These are phyloP conservation scores for Parasteatoda tepidariorum DNA, from an alignment of 1,140 invertebrate genomes.

Conservation along the genomic window DNA sequence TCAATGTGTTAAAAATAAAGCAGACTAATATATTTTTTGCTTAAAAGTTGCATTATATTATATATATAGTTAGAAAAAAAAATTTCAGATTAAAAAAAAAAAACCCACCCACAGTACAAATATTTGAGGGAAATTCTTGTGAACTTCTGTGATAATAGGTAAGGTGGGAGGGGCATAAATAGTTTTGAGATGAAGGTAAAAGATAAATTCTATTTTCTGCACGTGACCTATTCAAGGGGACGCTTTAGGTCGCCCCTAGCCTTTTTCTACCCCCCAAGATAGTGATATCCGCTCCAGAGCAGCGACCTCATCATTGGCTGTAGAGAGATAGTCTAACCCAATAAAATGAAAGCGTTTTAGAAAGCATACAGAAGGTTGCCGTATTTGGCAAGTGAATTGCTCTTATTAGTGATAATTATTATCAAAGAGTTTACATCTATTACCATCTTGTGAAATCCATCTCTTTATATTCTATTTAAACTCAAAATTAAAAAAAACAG, in stretches of 20 bases:
- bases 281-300: neutral
- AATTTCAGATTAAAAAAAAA: neutral
- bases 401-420: neutral
- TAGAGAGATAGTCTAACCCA: constrained; percentile 7
- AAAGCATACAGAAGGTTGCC: neutral
- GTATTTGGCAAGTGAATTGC: constrained; percentile 12
- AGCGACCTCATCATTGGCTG: constrained; percentile 39
- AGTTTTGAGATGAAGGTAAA: neutral
- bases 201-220: too few relatives aligned
- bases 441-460: neutral
- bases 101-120: constrained; percentile 18
- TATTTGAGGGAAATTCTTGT: too few relatives aligned
- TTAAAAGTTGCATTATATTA: too few relatives aligned
- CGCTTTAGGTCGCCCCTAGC: neutral
- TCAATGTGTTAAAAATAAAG: too few relatives aligned
- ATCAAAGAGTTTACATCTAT: neutral
- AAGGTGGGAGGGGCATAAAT: too few relatives aligned
- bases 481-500: neutral
- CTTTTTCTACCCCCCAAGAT: neutral
- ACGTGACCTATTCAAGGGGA: neutral
- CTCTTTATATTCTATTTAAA: neutral
- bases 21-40: too few relatives aligned
- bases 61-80: too few relatives aligned
- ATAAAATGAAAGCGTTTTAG: constrained; percentile 40
- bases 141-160: too few relatives aligned